These are phyloP conservation scores for Geodia barretti DNA, from an alignment of 37 sponge, comb jelly and placozoan genomes.

Conservation along the genomic window DNA sequence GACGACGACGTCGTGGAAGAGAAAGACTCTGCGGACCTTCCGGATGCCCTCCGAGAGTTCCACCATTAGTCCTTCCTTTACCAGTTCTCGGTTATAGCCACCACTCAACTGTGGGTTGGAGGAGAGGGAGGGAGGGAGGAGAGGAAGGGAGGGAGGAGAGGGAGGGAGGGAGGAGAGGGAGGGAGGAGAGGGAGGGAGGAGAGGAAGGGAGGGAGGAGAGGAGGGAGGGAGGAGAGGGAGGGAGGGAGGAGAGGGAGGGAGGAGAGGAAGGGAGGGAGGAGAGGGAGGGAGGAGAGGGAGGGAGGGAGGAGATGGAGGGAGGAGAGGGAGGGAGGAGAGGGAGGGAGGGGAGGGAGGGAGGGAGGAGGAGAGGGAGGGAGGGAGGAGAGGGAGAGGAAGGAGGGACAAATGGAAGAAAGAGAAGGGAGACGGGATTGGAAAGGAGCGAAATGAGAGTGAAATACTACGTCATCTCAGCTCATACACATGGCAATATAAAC, in stretches of 20 bases:
- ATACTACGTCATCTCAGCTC: too few relatives aligned
- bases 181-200: not conserved
- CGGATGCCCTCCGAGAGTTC: conserved; percentile 79
- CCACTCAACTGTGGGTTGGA: conserved; percentile 60
- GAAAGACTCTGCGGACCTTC: conserved; percentile 73
- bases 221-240: conserved; percentile 10
- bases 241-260: not conserved
- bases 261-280: not conserved
- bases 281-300: not conserved
- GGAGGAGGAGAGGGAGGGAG: conserved; percentile 5
- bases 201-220: not conserved
- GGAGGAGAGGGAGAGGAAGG: conserved; percentile 2
- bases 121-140: not conserved
- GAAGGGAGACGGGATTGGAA: not conserved
- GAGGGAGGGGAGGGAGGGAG: conserved; percentile 48
- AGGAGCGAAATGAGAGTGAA: too few relatives aligned
- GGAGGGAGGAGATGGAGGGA: not conserved
- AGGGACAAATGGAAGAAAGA: not conserved
- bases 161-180: conserved; percentile 44
- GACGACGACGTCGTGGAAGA: conserved; percentile 83
- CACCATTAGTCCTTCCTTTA: conserved; percentile 78
- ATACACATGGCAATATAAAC: too few relatives aligned
- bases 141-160: not conserved
- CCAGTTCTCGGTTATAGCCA: conserved; percentile 73
- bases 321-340: not conserved